Base-by-base conservation (phyloP, 2,797 vertebrate genomes). In the Ispidina picta region DNA sequence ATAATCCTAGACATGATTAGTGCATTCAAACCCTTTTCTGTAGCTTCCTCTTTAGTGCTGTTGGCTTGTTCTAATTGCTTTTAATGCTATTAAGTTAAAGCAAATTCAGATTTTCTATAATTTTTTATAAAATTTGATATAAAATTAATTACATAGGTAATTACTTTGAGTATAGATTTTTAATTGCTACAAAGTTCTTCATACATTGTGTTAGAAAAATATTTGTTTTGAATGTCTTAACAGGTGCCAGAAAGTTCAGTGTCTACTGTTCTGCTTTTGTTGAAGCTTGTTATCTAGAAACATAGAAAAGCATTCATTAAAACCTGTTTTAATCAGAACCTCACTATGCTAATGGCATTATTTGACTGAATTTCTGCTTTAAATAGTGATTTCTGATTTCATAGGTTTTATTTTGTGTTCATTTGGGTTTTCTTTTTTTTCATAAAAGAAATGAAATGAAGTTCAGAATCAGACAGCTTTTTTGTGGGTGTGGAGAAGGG, bases 401-500 rank as follows among this genome's bases (percentile, higher is more conserved):
- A 39, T 23, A 26, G 48, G 46, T 48, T 48, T 49, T 15, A 3
- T 0, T 33, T 12, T 31, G n/a, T 48, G 44, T 49, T 15, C 25
- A 14, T 25, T 49, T 49, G 23, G 11, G 22, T 31, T 48, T n/a
- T 23, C 31, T 68, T 35, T 26, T 26, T 26, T 41, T 2, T 5
- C 43, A 2, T 72, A 16, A 39, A 21, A 66, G 66, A 72, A 65
- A 56, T 25, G 15, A 68, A 88, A 44, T 29, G 39, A 33, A 63
- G 21, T 80, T 89, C 31, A 62, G 62, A 80, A 54, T 94, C 80
- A 74, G 75, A 90, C 89, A 90, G 84, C 54, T 93, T 94, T 92
- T 88, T 92, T 85, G 90, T 91, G 83, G 88, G 77, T 82, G 86
- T 93, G 74, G 64, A 70, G 56, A 89, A 89, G 86, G 59, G 66